A percentile compares a stretch with the other conserved stretches of the same genome.
These are phyloP conservation scores for Emmelina monodactyla DNA, from an alignment of 2,888 invertebrate species.

Conservation along the genomic window DNA sequence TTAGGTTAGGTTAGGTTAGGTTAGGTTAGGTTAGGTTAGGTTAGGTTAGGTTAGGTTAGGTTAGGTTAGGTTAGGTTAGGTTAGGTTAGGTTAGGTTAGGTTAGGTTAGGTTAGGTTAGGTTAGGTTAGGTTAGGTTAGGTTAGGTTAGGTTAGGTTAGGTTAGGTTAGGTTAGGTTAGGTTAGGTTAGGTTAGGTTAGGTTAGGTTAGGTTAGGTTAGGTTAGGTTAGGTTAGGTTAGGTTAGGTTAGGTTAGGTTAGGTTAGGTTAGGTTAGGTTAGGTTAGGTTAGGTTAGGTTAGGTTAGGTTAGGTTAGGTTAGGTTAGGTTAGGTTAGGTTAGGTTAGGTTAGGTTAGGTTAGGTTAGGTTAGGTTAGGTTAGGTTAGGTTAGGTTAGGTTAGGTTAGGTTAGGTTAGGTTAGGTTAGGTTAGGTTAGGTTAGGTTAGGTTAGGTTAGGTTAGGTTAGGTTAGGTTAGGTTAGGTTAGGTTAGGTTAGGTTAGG, in stretches of 20 bases:
- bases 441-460: constrained; percentile 11
- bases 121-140: constrained; percentile 7
- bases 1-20: constrained; percentile 7
- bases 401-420: constrained; percentile 11
- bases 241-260: constrained; percentile 13
- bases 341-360: constrained; percentile 9
- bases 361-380: constrained; percentile 9
- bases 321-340: constrained; percentile 9
- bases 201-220: constrained; percentile 13
- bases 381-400: constrained; percentile 9
- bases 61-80: constrained; percentile 7
- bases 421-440: constrained; percentile 11
- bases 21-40: constrained; percentile 7
- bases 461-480: constrained; percentile 10
- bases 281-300: constrained; percentile 13
- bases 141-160: constrained; percentile 6
- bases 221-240: constrained; percentile 13
- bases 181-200: constrained; percentile 10
- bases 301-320: constrained; percentile 11
- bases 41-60: constrained; percentile 7
- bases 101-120: constrained; percentile 7
- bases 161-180: constrained; percentile 6
- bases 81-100: constrained; percentile 7
- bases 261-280: constrained; percentile 13
- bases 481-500: constrained; percentile 7